A percentile compares a stretch with the other conserved stretches of the same genome.
These are phyloP conservation scores for Leiothrix lutea DNA, from an alignment of 2,113 vertebrate genomes.

Conservation along the genomic window DNA sequence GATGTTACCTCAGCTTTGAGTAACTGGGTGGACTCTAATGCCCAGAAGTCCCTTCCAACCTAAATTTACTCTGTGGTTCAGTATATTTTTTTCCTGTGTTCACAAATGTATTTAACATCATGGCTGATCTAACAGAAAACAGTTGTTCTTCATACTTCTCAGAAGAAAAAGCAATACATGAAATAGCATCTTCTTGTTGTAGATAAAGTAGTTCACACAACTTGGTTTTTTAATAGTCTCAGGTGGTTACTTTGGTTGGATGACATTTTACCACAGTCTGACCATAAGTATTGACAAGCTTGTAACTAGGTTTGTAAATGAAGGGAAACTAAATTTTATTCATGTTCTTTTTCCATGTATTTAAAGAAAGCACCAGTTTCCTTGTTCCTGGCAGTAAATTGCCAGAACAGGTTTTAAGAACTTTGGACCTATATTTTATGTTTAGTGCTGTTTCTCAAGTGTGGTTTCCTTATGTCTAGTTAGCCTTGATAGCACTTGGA, in stretches of 20 bases:
- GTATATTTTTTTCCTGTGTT: neutral
- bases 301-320: neutral
- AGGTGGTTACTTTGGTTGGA: neutral
- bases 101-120: neutral
- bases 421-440: neutral
- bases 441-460: neutral
- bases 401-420: neutral
- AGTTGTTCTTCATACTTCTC: neutral
- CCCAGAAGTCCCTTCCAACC: neutral
- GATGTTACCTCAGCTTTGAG: neutral
- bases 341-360: neutral
- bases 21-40: neutral
- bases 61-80: neutral
- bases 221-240: neutral
- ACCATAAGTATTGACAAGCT: neutral
- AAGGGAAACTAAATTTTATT: neutral
- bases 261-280: neutral
- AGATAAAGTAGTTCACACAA: neutral
- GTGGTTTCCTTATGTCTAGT: neutral
- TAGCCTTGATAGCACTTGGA: neutral
- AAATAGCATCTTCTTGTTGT: neutral
- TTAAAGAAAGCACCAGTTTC: neutral
- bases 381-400: neutral
- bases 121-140: neutral
- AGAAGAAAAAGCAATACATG: neutral